Evolutionary conservation across 1,140 invertebrate species (phyloP).

Genomic region (Drosophila triauraria): DNA sequence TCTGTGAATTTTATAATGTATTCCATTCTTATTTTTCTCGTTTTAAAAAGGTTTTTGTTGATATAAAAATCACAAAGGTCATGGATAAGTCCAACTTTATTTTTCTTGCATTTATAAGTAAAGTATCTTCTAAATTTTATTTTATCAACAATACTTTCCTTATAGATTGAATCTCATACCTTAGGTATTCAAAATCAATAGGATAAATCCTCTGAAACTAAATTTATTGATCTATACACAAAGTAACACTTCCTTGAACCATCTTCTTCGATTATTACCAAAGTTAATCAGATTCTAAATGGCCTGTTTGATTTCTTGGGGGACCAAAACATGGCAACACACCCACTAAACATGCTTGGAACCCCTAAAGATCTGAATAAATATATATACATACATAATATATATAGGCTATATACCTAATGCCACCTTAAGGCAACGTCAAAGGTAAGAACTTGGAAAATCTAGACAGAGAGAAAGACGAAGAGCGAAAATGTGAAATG

Average conservation of each 20-base stretch:
- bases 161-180: background rate
- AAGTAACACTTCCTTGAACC: background rate
- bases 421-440: conserved; percentile 74
- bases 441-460: conserved; percentile 73
- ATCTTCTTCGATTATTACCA: conserved; percentile 1
- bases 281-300: conserved; percentile 30
- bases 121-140: background rate
- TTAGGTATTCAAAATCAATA: background rate
- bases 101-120: background rate
- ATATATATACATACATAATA: conserved; percentile 20
- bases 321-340: conserved; percentile 10
- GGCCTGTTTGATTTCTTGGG: conserved; percentile 14
- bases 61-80: background rate
- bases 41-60: background rate
- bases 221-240: background rate
- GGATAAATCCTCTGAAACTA: background rate
- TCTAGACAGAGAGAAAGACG: background rate
- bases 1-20: background rate
- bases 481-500: conserved; percentile 57
- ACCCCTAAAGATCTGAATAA: conserved; percentile 38
- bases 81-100: background rate
- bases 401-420: conserved; percentile 52
- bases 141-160: background rate
- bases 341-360: conserved; percentile 51
- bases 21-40: background rate